These are phyloP conservation scores for Cryptosula pallasiana DNA, from an alignment of 2,888 invertebrate species.

Conservation along the genomic window DNA sequence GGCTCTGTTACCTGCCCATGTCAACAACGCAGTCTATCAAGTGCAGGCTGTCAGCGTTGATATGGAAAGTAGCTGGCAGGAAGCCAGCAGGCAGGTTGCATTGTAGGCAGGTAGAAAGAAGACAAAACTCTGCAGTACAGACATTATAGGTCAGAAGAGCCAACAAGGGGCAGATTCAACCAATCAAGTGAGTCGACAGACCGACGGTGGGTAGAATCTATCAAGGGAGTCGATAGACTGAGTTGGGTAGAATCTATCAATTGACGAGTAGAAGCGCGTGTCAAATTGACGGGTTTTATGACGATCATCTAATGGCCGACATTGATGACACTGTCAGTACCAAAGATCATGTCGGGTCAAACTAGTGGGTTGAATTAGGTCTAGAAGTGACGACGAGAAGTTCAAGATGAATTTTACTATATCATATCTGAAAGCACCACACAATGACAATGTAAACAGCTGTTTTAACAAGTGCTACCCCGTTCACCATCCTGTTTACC, in stretches of 20 bases:
- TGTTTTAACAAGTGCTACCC: too few relatives aligned
- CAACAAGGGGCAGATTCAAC: neutral
- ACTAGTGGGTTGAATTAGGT: neutral
- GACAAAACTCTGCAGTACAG: neutral
- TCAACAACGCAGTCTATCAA: conserved; percentile 4
- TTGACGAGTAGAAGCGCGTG: too few relatives aligned
- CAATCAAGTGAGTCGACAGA: neutral
- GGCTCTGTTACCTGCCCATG: conserved; percentile 1
- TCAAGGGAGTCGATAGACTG: too few relatives aligned
- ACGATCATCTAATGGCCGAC: too few relatives aligned
- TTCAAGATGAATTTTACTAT: conserved; percentile 6
- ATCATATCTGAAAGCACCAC: conserved; percentile 20
- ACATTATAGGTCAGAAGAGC: neutral
- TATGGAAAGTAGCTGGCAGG: neutral
- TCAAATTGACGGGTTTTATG: neutral
- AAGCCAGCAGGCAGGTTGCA: too few relatives aligned
- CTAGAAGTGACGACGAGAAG: neutral
- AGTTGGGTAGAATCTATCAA: neutral
- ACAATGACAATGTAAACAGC: neutral
- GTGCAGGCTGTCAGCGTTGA: neutral
- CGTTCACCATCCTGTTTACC: too few relatives aligned
- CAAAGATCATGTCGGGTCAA: neutral
- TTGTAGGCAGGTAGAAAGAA: neutral
- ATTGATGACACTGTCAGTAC: neutral
- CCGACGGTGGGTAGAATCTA: neutral